Percentiles rank a stretch among this genome's conserved stretches.
Evolutionary conservation across 1,140 invertebrate genomes (phyloP).

Genomic region (Drosophila lini): DNA sequence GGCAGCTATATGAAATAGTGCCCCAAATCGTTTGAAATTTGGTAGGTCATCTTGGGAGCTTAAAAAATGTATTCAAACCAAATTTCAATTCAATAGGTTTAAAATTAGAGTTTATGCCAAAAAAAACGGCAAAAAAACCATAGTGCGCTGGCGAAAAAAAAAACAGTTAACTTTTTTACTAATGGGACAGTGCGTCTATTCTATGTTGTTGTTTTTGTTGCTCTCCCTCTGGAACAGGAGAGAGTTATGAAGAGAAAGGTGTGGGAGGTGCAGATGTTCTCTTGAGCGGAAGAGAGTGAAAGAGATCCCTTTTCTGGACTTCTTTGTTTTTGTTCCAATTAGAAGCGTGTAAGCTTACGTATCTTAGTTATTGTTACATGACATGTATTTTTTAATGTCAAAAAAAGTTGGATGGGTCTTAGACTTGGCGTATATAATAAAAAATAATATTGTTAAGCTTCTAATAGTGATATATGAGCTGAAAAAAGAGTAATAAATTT

Average conservation of each 20-base stretch:
- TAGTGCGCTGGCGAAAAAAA: not conserved
- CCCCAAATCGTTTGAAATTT: too few relatives aligned
- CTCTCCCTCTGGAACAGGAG: not conserved
- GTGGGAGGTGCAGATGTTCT: not conserved
- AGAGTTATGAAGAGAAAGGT: not conserved
- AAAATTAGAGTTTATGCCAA: too few relatives aligned
- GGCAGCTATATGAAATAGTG: too few relatives aligned
- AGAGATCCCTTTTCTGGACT: not conserved
- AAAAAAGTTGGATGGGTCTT: not conserved
- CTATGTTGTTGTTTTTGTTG: not conserved
- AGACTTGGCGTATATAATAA: not conserved
- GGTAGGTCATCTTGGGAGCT: too few relatives aligned
- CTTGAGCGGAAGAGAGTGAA: not conserved
- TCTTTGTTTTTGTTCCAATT: conserved; percentile 5
- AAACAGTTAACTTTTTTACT: not conserved
- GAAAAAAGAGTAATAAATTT: not conserved
- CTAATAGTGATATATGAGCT: not conserved
- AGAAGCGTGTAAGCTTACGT: not conserved
- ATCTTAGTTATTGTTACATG: not conserved
- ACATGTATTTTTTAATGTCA: not conserved
- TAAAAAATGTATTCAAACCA: too few relatives aligned
- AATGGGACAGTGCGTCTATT: too few relatives aligned
- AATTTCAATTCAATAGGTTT: too few relatives aligned
- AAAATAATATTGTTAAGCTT: not conserved
- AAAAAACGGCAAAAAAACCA: too few relatives aligned